These are phyloP conservation scores for Cancer borealis DNA, from an alignment of 2,888 invertebrate genomes.

Conservation along the genomic window DNA sequence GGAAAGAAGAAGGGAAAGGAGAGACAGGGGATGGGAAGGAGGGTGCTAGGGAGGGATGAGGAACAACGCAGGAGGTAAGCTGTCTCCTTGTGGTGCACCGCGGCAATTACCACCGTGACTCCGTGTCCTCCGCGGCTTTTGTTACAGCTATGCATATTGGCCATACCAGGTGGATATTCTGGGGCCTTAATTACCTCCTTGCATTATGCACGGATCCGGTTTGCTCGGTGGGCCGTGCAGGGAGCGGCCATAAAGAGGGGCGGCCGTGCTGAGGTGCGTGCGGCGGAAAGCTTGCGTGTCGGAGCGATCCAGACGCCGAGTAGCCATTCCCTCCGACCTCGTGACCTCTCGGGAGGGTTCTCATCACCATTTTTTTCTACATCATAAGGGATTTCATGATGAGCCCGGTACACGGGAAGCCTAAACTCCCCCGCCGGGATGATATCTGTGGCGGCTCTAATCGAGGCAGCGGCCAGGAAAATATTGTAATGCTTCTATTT, in stretches of 20 bases:
- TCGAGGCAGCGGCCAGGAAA: background rate
- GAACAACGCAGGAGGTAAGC: conserved; percentile 55
- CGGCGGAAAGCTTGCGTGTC: conserved; percentile 38
- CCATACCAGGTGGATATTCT: conserved; percentile 21
- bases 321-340: conserved; percentile 53
- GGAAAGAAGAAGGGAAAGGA: background rate
- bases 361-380: conserved; percentile 35
- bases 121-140: conserved; percentile 29
- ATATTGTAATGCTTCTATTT: conserved; percentile 12
- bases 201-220: conserved; percentile 33
- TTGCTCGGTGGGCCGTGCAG: background rate
- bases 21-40: background rate
- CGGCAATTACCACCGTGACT: conserved; percentile 49
- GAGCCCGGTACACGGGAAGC: conserved; percentile 23
- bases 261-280: conserved; percentile 9
- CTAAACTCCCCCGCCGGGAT: background rate
- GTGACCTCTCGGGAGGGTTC: conserved; percentile 33
- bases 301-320: conserved; percentile 52
- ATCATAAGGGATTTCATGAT: conserved; percentile 14
- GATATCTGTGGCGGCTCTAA: conserved; percentile 18
- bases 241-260: conserved; percentile 6
- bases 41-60: conserved; percentile 3
- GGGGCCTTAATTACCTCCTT: background rate
- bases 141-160: conserved; percentile 26
- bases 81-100: conserved; percentile 48